Conservation (phyloP, 1,140 invertebrate genomes). For the Trichonephila inaurata region DNA sequence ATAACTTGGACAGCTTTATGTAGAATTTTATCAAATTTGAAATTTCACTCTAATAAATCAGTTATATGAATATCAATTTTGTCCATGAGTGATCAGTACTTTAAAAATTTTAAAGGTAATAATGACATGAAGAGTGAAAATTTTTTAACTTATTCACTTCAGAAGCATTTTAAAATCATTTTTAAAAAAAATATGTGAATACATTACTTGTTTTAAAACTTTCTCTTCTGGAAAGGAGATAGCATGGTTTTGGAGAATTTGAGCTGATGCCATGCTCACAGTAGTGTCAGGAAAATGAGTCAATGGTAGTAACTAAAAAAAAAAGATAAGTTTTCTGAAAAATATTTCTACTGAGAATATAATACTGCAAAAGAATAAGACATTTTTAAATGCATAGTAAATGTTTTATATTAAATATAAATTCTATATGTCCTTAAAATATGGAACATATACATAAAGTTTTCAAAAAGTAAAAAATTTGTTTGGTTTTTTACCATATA, state of each 20-base stretch:
- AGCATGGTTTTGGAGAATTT: constrained; percentile 81
- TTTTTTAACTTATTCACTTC: no score
- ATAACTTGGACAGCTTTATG: no score
- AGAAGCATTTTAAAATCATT: no score
- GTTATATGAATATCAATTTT: no score
- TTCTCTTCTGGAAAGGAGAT: constrained; percentile 80
- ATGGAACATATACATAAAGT: neutral
- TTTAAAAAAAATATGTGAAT: neutral
- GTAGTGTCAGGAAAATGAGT: constrained; percentile 83
- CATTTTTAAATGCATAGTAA: no score
- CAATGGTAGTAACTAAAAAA: constrained; percentile 82
- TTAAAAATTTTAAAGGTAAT: no score
- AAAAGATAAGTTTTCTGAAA: neutral
- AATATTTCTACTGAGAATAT: neutral
- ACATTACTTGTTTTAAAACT: constrained; percentile 81
- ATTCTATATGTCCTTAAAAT: neutral
- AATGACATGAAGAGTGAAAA: no score
- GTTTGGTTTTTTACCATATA: no score
- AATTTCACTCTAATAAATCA: no score
- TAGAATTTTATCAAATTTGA: no score
- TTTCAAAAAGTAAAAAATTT: neutral
- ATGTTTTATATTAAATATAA: no score
- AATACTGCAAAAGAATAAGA: neutral
- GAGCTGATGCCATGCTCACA: constrained; percentile 83
- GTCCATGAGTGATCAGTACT: no score